phyloP scores from a whole-genome alignment of 1,140 invertebrate genomes.

The Apis laboriosa region DNA sequence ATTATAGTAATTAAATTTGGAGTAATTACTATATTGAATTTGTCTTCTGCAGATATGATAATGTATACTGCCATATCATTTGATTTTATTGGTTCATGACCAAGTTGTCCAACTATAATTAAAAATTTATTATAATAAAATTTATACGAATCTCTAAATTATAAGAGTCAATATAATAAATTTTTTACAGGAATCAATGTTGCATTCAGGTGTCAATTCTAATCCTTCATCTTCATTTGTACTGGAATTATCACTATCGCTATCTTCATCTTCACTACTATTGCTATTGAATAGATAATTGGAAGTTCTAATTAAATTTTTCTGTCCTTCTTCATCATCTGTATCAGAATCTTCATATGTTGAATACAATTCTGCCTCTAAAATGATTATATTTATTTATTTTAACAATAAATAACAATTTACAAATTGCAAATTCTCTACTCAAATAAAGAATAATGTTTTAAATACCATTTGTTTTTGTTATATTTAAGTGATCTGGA shows the following conservation, averaged over 20 bases:
- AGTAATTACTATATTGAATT: slow-evolving; percentile 87
- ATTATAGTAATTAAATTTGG: slow-evolving; percentile 80
- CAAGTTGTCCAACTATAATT: slow-evolving; percentile 74
- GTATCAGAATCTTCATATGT: slow-evolving; percentile 89
- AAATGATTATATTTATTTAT: background rate
- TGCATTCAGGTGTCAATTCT: slow-evolving; percentile 69
- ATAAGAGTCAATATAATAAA: slow-evolving; percentile 10
- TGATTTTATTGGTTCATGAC: slow-evolving; percentile 78
- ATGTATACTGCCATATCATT: slow-evolving; percentile 85
- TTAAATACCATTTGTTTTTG: slow-evolving; percentile 69
- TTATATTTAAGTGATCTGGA: slow-evolving; percentile 64
- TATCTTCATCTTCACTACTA: slow-evolving; percentile 88
- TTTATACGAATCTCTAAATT: background rate
- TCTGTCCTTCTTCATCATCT: slow-evolving; percentile 89
- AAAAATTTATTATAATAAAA: slow-evolving; percentile 22
- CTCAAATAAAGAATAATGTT: background rate
- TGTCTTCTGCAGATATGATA: slow-evolving; percentile 85
- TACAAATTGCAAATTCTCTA: background rate
- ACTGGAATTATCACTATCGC: slow-evolving; percentile 87
- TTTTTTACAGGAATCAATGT: slow-evolving; percentile 61
- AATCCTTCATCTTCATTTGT: slow-evolving; percentile 83
- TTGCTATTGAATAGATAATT: slow-evolving; percentile 90
- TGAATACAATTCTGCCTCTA: slow-evolving; percentile 68
- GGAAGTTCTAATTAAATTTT: slow-evolving; percentile 87
- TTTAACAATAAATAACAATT: background rate